These are phyloP conservation scores for Copsychus sechellarum DNA, from an alignment of 2,113 vertebrate genomes.

Conservation along the genomic window DNA sequence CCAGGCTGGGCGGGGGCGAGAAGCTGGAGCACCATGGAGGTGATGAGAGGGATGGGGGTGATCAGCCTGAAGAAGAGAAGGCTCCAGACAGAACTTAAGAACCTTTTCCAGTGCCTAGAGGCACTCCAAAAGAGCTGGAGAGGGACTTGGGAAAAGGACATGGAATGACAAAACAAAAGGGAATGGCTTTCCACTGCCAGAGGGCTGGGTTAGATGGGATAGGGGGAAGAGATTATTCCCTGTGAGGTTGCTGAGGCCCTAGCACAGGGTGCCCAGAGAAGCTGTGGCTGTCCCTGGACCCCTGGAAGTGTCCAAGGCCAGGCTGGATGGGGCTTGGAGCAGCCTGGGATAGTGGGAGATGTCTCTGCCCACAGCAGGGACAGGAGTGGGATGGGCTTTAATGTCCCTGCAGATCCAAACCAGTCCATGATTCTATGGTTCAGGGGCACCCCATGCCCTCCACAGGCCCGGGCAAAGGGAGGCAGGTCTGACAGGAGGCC, in stretches of 20 bases:
- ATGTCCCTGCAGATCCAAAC: neutral
- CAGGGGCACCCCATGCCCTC: neutral
- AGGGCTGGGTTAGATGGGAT: rapidly evolving
- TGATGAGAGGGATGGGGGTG: neutral
- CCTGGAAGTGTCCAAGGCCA: neutral
- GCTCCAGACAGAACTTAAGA: neutral
- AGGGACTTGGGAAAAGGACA: neutral
- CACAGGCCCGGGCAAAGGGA: neutral
- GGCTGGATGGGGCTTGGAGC: neutral
- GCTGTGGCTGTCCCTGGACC: neutral
- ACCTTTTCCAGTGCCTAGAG: neutral
- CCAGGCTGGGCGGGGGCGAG: neutral
- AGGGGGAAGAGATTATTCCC: rapidly evolving
- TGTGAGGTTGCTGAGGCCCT: rapidly evolving
- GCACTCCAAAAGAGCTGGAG: neutral
- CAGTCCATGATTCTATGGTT: neutral
- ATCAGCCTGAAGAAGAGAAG: neutral
- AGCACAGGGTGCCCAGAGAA: neutral
- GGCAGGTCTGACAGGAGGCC: neutral
- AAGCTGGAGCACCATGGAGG: neutral
- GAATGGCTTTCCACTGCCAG: neutral
- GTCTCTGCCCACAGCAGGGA: neutral
- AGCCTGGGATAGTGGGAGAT: rapidly evolving
- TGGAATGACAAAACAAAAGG: neutral
- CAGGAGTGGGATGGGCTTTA: neutral